Conservation (phyloP, 2,888 invertebrate species). For the Amaurobius ferox region DNA sequence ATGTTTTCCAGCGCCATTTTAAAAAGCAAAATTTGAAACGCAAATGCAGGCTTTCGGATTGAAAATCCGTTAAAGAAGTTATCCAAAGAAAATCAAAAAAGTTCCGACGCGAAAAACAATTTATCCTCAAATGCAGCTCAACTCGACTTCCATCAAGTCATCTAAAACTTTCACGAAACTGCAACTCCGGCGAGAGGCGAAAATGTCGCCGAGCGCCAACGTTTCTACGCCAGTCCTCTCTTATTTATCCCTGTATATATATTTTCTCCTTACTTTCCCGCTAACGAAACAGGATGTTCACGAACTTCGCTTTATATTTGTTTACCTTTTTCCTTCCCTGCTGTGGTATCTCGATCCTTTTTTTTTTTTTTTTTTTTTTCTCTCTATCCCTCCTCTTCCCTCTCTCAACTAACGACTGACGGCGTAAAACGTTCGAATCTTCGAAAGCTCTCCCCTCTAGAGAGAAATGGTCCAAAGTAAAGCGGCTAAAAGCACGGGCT, state of each 20-base stretch:
- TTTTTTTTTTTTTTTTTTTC: background rate
- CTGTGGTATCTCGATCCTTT: background rate
- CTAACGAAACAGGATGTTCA: slow-evolving; percentile 5
- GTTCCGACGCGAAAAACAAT: too few species aligned
- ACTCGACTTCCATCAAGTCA: too few species aligned
- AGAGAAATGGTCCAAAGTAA: background rate
- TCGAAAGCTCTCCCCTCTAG: background rate
- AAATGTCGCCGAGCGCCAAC: too few species aligned
- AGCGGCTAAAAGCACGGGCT: background rate
- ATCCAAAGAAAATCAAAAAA: too few species aligned
- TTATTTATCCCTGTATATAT: background rate
- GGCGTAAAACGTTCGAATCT: background rate
- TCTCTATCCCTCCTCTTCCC: background rate
- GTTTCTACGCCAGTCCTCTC: background rate
- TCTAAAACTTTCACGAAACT: too few species aligned
- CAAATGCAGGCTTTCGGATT: too few species aligned
- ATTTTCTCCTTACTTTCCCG: background rate
- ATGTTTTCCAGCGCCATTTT: too few species aligned
- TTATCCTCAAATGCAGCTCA: too few species aligned
- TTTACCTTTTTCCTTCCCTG: background rate
- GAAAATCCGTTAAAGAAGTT: too few species aligned
- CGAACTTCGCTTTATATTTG: slow-evolving; percentile 8
- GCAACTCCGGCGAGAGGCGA: too few species aligned
- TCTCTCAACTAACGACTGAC: background rate
- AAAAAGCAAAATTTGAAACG: too few species aligned